Conservation (phyloP, 2,113 vertebrate species). For the Sminthopsis crassicaudata region DNA sequence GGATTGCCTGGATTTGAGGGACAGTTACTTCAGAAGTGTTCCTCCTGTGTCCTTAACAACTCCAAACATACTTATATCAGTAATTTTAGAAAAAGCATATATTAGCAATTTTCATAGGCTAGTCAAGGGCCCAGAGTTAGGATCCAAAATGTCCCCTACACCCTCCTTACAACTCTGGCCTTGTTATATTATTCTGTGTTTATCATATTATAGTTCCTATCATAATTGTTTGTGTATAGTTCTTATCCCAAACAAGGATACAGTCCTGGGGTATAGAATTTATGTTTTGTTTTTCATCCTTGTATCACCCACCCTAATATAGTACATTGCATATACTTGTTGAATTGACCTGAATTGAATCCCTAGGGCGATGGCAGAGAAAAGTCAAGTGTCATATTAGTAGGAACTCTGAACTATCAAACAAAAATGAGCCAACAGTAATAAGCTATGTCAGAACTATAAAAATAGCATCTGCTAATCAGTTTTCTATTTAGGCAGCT, state of each 20-base stretch:
- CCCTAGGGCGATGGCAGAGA: background rate
- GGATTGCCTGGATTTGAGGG: no score
- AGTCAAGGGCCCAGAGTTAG: no score
- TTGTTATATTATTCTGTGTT: background rate
- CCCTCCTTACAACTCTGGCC: background rate
- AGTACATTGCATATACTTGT: background rate
- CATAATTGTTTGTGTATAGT: background rate
- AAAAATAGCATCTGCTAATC: constrained; percentile 1
- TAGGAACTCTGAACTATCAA: constrained; percentile 2
- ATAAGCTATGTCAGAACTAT: background rate
- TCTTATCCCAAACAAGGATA: background rate
- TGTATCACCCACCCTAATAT: background rate
- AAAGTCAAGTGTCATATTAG: constrained; percentile 30
- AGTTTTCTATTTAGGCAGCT: constrained; percentile 14
- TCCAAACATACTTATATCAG: no score
- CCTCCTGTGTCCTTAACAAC: no score
- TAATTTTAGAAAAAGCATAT: no score
- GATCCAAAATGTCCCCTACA: no score
- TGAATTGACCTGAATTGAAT: background rate
- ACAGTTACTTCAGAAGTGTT: no score
- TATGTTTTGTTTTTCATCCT: background rate
- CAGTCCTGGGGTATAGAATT: background rate
- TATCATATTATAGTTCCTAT: background rate
- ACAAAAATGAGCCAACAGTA: background rate
- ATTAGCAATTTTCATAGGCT: no score